phyloP scores from a whole-genome alignment of 2,888 invertebrate species.

The Eupeodes luniger region DNA sequence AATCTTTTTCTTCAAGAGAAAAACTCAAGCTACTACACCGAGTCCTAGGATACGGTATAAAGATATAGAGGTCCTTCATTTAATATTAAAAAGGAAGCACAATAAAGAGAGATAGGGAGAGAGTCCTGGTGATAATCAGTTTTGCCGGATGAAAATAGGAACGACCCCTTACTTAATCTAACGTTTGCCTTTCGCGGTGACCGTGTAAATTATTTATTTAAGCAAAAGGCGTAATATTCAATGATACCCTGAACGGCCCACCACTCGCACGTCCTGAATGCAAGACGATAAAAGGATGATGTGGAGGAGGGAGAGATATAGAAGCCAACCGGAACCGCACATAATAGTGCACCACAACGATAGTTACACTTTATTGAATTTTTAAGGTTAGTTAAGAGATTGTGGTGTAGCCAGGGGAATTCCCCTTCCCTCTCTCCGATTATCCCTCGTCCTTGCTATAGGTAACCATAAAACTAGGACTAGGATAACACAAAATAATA shows the following conservation, averaged over 20 bases:
- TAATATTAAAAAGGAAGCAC: slow-evolving; percentile 47
- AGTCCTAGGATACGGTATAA: too few relatives aligned
- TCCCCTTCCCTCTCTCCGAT: neutral
- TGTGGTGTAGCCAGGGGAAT: slow-evolving; percentile 31
- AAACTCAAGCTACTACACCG: slow-evolving; percentile 12
- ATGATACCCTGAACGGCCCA: slow-evolving; percentile 34
- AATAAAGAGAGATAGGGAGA: slow-evolving; percentile 3
- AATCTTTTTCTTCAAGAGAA: slow-evolving; percentile 45
- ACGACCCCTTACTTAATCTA: slow-evolving; percentile 22
- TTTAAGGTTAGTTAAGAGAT: slow-evolving; percentile 57
- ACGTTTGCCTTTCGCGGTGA: slow-evolving; percentile 49
- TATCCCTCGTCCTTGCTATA: slow-evolving; percentile 1
- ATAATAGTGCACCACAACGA: slow-evolving; percentile 37
- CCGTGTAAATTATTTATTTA: slow-evolving; percentile 69
- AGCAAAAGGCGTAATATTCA: slow-evolving; percentile 54
- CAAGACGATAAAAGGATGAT: slow-evolving; percentile 19
- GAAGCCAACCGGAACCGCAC: neutral
- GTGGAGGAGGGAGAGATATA: neutral
- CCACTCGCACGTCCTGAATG: neutral
- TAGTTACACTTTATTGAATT: slow-evolving; percentile 64
- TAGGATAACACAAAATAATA: slow-evolving; percentile 67
- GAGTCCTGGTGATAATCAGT: slow-evolving; percentile 66
- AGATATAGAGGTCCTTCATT: neutral
- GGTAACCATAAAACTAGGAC: slow-evolving; percentile 50
- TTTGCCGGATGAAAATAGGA: slow-evolving; percentile 43